Evolutionary conservation across 2,113 vertebrate species (phyloP).

Genomic region (Mesocricetus auratus): DNA sequence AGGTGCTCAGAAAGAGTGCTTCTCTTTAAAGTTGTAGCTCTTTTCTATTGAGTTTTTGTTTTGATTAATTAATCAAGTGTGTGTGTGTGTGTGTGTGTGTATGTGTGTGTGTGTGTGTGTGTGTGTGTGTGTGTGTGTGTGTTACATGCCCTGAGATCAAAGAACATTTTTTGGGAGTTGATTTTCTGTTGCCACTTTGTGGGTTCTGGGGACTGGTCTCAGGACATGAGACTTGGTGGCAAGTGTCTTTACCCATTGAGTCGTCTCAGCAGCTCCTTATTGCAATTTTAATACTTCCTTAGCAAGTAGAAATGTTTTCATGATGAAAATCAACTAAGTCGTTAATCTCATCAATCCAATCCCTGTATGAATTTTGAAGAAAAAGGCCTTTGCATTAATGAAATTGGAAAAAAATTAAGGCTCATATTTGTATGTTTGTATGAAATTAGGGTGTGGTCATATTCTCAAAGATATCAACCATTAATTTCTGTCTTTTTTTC

Average conservation of each 20-base stretch:
- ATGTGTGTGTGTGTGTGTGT: neutral
- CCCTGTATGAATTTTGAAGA: neutral
- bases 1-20: constrained; percentile 38
- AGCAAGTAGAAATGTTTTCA: constrained; percentile 37
- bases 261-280: neutral
- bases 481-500: constrained; percentile 37
- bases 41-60: constrained; percentile 27
- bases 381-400: constrained; percentile 29
- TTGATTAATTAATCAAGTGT: neutral
- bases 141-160: neutral
- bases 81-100: neutral
- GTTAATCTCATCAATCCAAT: neutral
- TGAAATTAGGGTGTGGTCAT: neutral
- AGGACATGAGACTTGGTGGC: neutral
- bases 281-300: constrained; percentile 21
- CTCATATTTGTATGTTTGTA: constrained; percentile 41
- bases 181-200: neutral
- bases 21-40: constrained; percentile 38
- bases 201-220: no score
- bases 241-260: neutral
- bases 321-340: constrained; percentile 31
- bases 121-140: neutral
- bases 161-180: neutral
- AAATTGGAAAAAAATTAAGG: constrained; percentile 15
- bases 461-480: constrained; percentile 1